Base-by-base conservation (phyloP, 2,113 vertebrate genomes). In the Tichodroma muraria region DNA sequence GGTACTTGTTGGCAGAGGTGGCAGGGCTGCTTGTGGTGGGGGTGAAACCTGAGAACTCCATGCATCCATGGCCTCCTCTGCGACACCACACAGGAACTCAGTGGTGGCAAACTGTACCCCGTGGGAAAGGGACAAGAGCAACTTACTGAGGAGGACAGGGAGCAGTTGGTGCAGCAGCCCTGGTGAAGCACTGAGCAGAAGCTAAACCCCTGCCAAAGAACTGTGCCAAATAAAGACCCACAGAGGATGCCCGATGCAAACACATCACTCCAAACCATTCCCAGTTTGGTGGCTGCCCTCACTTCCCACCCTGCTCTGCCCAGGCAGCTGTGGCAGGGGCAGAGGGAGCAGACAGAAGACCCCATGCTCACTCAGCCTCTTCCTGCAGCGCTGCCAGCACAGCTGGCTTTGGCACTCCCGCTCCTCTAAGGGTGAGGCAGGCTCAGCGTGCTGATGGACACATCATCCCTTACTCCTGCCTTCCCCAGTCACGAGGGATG, bases 311-410 rank as follows among this genome's bases (percentile, higher is more conserved):
- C 17, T 0, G 2, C 60, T 40, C 33, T 45, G 53, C 42, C 17
- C 22, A 3, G 8, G 52, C 42, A 44, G 42, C 42, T 16, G 42
- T 44, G 42, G 42, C 42, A 44, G 42, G 8, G 21, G n/a, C 80
- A 38, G 64, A 37, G 35, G 31, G 49, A 28, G 78, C 65, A 61
- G 54, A 9, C 31, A 30, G 23, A 47, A 54, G 53, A 44, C 57
- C 1, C 61, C 1, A 3, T 27, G 35, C 54, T 17, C 1, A 0
- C 50, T 47, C 31, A 59, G 9, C 17, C 38, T 4, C 4, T 10
- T 71, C 25, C 53, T 50, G 23, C 25, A 8, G 54, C 1, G 9
- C 60, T 37, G 10, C 4, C 45, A 72, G 89, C 42, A 61, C 83
- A 28, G 69, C 61, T 52, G 45, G 45, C 68, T 64, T 24, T 1